These are phyloP conservation scores for Chaitophorus viminalis DNA, from an alignment of 2,888 invertebrate genomes.

Conservation along the genomic window DNA sequence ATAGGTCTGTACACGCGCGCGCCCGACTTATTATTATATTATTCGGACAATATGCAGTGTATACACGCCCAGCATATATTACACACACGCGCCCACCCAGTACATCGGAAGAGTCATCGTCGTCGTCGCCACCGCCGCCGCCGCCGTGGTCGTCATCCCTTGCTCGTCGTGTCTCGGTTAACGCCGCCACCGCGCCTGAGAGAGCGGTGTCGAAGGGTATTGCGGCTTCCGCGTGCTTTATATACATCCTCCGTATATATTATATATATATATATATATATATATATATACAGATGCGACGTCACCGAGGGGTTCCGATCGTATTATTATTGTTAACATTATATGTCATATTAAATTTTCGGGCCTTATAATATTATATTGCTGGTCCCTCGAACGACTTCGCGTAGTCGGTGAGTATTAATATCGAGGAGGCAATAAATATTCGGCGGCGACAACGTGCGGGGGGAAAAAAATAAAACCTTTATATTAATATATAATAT, in stretches of 20 bases:
- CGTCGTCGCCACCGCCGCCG: background rate
- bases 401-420: conserved; percentile 16
- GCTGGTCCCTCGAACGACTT: background rate
- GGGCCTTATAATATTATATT: background rate
- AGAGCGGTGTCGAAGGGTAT: background rate
- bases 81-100: background rate
- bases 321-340: conserved; percentile 38
- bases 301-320: conserved; percentile 1
- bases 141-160: background rate
- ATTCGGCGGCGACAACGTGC: background rate
- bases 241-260: conserved; percentile 1
- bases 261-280: too few species aligned
- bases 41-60: conserved; percentile 44
- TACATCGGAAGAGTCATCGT: background rate
- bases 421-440: conserved; percentile 34
- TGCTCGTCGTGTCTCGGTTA: background rate
- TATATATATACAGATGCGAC: too few species aligned
- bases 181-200: background rate
- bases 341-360: conserved; percentile 24
- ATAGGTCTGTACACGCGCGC: background rate
- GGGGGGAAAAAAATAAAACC: background rate
- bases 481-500: too few species aligned
- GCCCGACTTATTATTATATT: conserved; percentile 15
- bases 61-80: background rate
- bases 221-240: conserved; percentile 12